A percentile compares a stretch with the other conserved stretches of the same genome.
Conservation (phyloP, 2,113 vertebrate species). For the Cyphomyrus plagiostoma region DNA sequence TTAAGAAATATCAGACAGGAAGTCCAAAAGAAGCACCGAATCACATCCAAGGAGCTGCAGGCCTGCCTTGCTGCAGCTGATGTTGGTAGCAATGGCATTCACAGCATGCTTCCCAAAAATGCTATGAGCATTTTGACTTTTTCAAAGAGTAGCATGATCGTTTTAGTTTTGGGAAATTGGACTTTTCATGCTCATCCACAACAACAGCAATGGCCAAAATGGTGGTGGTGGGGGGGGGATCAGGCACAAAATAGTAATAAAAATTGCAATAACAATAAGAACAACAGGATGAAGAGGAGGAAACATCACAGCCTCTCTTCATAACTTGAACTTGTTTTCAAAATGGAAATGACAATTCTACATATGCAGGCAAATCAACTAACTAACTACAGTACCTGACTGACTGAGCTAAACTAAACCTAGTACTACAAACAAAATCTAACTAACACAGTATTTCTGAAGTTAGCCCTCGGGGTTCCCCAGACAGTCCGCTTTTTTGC, state of each 20-base stretch:
- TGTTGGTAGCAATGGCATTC: background rate
- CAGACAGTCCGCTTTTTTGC: background rate
- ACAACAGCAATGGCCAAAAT: background rate
- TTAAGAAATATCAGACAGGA: conserved; percentile 2
- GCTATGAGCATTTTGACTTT: background rate
- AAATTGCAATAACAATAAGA: too few species aligned
- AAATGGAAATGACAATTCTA: background rate
- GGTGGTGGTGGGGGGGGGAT: background rate
- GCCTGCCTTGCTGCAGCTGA: background rate
- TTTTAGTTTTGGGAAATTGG: background rate
- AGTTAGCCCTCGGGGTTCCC: background rate
- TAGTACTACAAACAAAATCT: background rate
- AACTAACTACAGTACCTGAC: background rate
- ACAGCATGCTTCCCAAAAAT: background rate
- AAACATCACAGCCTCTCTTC: background rate
- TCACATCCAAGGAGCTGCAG: background rate
- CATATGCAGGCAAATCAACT: background rate
- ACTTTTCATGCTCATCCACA: background rate
- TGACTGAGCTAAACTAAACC: background rate
- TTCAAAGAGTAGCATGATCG: background rate
- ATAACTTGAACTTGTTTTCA: background rate
- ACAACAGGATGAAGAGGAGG: too few species aligned
- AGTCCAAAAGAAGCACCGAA: background rate
- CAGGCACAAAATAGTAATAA: background rate
- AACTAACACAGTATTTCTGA: background rate